phyloP scores from a whole-genome alignment of 2,797 vertebrate species.

The Sebastolobus altivelis region DNA sequence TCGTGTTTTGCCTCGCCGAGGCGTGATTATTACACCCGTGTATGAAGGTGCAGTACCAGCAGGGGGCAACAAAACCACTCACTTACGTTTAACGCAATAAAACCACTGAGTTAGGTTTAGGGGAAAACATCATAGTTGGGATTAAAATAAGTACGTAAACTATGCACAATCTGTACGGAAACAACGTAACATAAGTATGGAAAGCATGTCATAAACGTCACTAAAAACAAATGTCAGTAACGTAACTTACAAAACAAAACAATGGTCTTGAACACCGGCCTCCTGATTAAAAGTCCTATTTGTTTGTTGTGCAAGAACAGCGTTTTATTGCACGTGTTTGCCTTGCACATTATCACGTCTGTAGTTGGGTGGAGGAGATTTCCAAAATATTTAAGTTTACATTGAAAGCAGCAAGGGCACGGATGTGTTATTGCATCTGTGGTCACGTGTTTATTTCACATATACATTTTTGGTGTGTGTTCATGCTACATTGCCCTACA shows the following conservation, averaged over 20 bases:
- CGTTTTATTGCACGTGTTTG: not conserved
- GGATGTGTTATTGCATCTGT: not conserved
- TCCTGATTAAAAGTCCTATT: not conserved
- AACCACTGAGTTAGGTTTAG: no score
- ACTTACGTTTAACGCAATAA: no score
- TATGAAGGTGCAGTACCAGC: not conserved
- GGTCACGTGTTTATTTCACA: not conserved
- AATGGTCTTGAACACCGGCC: no score
- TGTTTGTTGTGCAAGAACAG: not conserved
- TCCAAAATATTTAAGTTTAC: not conserved
- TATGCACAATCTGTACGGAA: no score
- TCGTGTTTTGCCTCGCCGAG: no score
- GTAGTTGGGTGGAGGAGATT: not conserved
- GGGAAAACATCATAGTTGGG: no score
- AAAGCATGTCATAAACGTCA: no score
- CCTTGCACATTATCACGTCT: not conserved
- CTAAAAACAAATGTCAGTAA: no score
- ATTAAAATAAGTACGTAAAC: no score
- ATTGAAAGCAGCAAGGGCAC: not conserved
- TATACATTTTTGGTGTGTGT: not conserved
- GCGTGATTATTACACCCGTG: not conserved
- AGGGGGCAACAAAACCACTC: not conserved
- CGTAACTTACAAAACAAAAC: no score
- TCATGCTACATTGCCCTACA: slow-evolving; percentile 4
- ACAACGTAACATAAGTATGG: no score